These are phyloP conservation scores for Odontesthes bonariensis DNA, from an alignment of 2,113 vertebrate genomes.

Conservation along the genomic window DNA sequence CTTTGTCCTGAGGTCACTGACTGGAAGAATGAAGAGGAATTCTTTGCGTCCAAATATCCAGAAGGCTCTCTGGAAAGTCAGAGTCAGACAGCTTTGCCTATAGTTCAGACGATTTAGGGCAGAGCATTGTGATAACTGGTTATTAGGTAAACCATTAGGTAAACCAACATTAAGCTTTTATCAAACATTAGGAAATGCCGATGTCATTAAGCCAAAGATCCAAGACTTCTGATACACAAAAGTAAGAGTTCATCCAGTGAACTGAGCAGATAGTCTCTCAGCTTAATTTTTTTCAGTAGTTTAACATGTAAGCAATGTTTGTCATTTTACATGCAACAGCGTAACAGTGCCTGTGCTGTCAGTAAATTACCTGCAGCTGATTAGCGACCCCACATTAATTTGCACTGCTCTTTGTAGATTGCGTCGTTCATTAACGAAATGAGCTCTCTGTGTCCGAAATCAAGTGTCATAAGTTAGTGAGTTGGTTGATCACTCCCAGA, in stretches of 20 bases:
- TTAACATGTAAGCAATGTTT: not conserved
- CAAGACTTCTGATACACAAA: not conserved
- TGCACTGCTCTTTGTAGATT: not conserved
- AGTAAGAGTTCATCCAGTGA: not conserved
- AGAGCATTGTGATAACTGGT: no score
- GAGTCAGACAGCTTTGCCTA: no score
- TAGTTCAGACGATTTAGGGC: no score
- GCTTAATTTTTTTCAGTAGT: not conserved
- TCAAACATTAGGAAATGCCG: not conserved
- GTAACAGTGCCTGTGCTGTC: not conserved
- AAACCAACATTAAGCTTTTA: not conserved
- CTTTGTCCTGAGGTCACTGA: no score
- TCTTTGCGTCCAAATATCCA: no score
- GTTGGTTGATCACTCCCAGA: not conserved
- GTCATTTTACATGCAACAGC: not conserved
- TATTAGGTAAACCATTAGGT: no score
- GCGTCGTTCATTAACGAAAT: conserved; percentile 1
- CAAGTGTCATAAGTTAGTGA: not conserved
- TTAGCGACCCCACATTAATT: not conserved
- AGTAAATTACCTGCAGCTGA: conserved; percentile 1
- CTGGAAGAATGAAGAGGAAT: no score
- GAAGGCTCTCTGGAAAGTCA: no score
- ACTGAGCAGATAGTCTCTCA: not conserved
- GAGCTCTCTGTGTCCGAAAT: not conserved
- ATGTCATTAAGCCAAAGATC: not conserved